Conservation (phyloP, 1,140 invertebrate species). For the Diachasma alloeum region DNA sequence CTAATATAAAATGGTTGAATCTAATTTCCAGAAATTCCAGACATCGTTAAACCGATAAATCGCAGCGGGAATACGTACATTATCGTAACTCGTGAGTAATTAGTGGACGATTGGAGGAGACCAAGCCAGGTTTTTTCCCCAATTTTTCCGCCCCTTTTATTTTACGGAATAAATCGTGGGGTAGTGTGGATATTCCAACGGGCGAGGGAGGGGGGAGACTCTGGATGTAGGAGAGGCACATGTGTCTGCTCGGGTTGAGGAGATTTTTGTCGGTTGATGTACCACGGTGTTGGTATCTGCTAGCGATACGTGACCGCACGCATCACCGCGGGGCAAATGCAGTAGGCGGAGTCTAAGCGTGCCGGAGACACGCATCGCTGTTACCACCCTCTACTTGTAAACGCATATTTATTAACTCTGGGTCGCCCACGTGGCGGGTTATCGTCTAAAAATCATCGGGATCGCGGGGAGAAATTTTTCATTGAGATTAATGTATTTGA, state of each 20-base stretch:
- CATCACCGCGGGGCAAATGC: slow-evolving; percentile 40
- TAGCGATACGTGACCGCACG: slow-evolving; percentile 36
- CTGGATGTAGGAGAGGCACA: background rate
- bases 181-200: background rate
- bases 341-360: slow-evolving; percentile 40
- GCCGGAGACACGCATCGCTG: slow-evolving; percentile 36
- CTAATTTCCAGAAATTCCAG: slow-evolving; percentile 14
- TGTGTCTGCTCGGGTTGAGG: slow-evolving; percentile 11
- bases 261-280: slow-evolving; percentile 33
- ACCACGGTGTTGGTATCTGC: slow-evolving; percentile 27
- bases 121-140: background rate
- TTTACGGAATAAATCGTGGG: background rate
- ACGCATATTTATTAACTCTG: slow-evolving; percentile 41
- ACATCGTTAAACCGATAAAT: slow-evolving; percentile 23
- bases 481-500: too few species aligned
- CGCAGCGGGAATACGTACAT: slow-evolving; percentile 2
- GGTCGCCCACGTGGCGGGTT: slow-evolving; percentile 34
- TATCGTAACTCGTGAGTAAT: slow-evolving; percentile 32
- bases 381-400: slow-evolving; percentile 29
- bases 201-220: slow-evolving; percentile 13
- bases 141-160: background rate
- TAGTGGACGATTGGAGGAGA: slow-evolving; percentile 6
- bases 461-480: too few species aligned
- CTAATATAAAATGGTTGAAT: background rate
- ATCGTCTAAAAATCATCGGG: background rate